Evolutionary conservation across 2,888 invertebrate genomes (phyloP).

Genomic region (Calameuta filiformis): DNA sequence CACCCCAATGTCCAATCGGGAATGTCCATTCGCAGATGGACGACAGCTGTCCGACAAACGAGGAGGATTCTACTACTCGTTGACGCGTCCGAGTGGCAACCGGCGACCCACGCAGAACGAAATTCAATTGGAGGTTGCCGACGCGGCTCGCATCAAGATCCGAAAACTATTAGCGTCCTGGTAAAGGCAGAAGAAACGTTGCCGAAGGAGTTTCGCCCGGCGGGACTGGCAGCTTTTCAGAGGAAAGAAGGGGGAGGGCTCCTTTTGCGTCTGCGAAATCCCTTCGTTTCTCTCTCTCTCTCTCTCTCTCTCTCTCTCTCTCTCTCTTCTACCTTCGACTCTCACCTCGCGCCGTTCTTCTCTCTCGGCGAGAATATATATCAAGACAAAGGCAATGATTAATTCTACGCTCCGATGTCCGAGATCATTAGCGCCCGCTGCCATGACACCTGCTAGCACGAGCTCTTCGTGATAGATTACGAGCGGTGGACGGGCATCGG

Average conservation of each 20-base stretch:
- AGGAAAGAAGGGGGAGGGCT: not conserved
- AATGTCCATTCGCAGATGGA: conserved; percentile 7
- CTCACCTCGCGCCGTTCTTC: not conserved
- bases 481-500: conserved; percentile 20
- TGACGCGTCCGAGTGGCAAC: not conserved
- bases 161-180: not conserved
- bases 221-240: not conserved
- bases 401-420: conserved; percentile 59
- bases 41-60: conserved; percentile 39
- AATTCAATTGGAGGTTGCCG: not conserved
- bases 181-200: not conserved
- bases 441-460: conserved; percentile 64
- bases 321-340: no score
- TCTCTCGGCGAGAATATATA: not conserved
- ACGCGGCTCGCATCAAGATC: not conserved
- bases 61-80: not conserved
- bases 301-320: no score
- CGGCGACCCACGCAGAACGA: not conserved
- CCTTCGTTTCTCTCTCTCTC: no score
- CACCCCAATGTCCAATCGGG: conserved; percentile 43
- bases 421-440: conserved; percentile 60
- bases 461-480: conserved; percentile 62
- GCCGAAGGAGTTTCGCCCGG: not conserved
- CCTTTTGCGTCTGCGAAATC: no score
- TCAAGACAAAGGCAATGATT: conserved; percentile 63